Conservation (phyloP, 2,113 vertebrate genomes). For the Istiophorus platypterus region DNA sequence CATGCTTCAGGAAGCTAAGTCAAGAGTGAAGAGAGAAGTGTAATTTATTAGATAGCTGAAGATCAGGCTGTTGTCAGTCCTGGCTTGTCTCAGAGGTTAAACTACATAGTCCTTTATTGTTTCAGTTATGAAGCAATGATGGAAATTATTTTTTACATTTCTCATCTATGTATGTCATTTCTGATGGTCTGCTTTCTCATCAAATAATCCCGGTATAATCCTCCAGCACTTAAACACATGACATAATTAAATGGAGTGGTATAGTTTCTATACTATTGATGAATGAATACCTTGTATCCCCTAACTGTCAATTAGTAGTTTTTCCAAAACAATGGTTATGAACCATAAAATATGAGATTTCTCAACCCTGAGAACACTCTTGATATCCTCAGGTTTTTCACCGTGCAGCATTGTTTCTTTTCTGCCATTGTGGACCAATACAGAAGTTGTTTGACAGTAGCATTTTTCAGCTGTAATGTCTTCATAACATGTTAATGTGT, state of each 20-base stretch:
- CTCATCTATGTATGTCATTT: constrained; percentile 53
- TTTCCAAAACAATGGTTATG: background rate
- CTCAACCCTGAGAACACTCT: background rate
- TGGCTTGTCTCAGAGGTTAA: constrained; percentile 38
- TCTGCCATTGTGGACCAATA: background rate
- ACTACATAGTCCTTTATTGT: constrained; percentile 23
- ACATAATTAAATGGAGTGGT: constrained; percentile 35
- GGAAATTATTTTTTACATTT: constrained; percentile 46
- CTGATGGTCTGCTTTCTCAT: constrained; percentile 53
- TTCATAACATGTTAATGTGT: background rate
- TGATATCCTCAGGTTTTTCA: background rate
- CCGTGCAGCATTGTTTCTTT: background rate
- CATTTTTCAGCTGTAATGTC: constrained; percentile 6
- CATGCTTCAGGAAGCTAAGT: constrained; percentile 67
- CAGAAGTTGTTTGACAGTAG: background rate
- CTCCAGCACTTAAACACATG: constrained; percentile 37
- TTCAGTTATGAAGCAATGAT: constrained; percentile 42
- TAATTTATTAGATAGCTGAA: constrained; percentile 69
- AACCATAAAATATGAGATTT: background rate
- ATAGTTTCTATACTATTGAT: constrained; percentile 41
- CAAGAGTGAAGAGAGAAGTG: constrained; percentile 73
- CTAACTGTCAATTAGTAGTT: background rate
- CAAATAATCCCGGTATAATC: constrained; percentile 53
- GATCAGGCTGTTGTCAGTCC: constrained; percentile 68
- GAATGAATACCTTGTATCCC: constrained; percentile 5